Conservation (phyloP, 1,140 invertebrate genomes). For the Brachionus rotundiformis region DNA sequence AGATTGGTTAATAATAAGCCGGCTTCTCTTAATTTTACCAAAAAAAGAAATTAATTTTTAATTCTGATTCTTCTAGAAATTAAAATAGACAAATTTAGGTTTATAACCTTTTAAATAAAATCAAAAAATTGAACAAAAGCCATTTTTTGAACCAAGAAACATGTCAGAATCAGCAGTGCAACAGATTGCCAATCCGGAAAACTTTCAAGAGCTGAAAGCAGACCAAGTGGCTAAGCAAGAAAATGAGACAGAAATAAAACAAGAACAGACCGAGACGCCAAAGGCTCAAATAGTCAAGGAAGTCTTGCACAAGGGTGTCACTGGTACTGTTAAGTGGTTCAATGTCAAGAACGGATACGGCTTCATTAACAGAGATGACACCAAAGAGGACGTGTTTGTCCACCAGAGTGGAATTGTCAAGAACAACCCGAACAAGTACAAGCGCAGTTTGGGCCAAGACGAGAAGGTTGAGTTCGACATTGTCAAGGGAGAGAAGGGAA, state of each 20-base stretch:
- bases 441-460: conserved; percentile 95
- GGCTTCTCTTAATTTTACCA: too few relatives aligned
- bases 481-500: conserved; percentile 74
- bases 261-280: too few relatives aligned
- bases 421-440: conserved; percentile 94
- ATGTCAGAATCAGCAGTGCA: conserved; percentile 9
- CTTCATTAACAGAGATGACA: conserved; percentile 97
- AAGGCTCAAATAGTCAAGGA: conserved; percentile 5
- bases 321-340: conserved; percentile 94
- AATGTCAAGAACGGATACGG: conserved; percentile 99
- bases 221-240: neutral
- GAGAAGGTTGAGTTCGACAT: conserved; percentile 98
- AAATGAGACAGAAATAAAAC: neutral
- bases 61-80: neutral
- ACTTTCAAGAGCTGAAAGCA: neutral
- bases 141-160: neutral
- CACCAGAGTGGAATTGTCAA: conserved; percentile 90
- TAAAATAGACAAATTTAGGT: neutral
- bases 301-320: conserved; percentile 63
- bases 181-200: neutral
- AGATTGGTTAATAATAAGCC: neutral
- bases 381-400: conserved; percentile 99
- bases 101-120: neutral
- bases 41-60: too few relatives aligned
- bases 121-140: conserved; percentile 6